Conservation (phyloP, 2,797 vertebrate species). For the Lithobates pipiens region DNA sequence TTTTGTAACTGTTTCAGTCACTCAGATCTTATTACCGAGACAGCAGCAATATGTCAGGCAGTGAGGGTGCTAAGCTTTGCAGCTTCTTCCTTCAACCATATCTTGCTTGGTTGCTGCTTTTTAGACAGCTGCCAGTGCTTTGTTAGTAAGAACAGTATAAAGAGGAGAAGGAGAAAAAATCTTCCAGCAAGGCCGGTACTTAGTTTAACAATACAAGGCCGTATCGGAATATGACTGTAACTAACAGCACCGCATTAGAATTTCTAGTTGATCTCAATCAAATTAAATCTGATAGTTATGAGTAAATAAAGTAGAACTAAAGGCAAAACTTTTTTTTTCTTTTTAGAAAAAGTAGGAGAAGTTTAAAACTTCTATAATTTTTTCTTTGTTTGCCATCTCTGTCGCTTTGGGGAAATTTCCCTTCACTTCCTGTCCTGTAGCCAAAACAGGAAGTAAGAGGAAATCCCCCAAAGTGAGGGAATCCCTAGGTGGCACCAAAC, state of each 20-base stretch:
- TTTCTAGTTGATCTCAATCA: not conserved
- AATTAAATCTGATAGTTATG: not conserved
- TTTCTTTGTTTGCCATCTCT: no score
- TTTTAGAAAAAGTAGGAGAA: no score
- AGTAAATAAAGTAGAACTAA: no score
- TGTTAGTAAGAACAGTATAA: not conserved
- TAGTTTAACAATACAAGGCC: no score
- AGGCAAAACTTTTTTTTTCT: no score
- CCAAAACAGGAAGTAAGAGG: no score
- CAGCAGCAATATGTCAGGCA: conserved; percentile 10
- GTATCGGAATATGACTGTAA: no score
- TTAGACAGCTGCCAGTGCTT: not conserved
- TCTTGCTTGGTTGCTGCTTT: not conserved
- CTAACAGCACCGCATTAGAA: not conserved
- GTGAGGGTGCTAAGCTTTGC: not conserved
- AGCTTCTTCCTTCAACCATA: not conserved
- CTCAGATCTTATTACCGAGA: conserved; percentile 18
- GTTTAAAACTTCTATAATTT: no score
- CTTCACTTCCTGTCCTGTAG: no score
- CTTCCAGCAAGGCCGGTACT: not conserved
- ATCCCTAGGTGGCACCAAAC: no score
- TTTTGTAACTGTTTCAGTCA: conserved; percentile 3
- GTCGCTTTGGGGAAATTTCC: no score
- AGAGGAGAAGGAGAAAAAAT: not conserved
- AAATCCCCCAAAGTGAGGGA: no score